Evolutionary conservation across 2,888 invertebrate species (phyloP), one percentile per base, ranked within the genome.

Genomic region (Chrysolina americana): DNA sequence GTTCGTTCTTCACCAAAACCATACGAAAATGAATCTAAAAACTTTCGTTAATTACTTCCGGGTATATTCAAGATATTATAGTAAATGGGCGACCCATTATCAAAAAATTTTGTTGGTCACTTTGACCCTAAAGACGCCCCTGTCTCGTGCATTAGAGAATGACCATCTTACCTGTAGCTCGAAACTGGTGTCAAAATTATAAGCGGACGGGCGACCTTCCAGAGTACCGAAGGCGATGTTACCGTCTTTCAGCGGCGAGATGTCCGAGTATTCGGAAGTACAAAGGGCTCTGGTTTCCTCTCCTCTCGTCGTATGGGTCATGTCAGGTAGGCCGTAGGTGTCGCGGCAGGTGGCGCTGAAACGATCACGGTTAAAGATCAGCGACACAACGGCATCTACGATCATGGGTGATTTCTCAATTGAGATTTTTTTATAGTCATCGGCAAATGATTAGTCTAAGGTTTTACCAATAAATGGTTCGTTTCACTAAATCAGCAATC

Each of bases 261-360:
- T 98, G 85, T 99, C 99, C 5, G 98, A 98, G 89, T 96, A 99
- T 86, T 98, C 98, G 77, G 97, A 95, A n/a, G 96, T 98, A 87
- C 99, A 99, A n/a, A 99, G 91, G 0, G 99, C 97, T 75, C 95
- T 91, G 0, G 97, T 96, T 87, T 99, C 98, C 41, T 94, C 94
- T 0, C 94, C 94, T 4, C 93, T 90, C 0, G 93, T 91, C 11
- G 91, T 91, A 41, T 93, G 91, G 64, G 92, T 91, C 68, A 80
- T 78, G 80, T 98, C 97, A 1, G 94, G 94, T 64, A 97, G 89
- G 0, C 93, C 93, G 87, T 98, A 99, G 0, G 96, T 98, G 76
- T 96, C 95, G 44, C 96, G 93, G 86, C 99, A 99, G 0, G 96
- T 94, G 10, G 96, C 96, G 89, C 97, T 96, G 88, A 28, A 86